Conservation (phyloP, 2,888 invertebrate genomes). For the Augochlorella aurata region DNA sequence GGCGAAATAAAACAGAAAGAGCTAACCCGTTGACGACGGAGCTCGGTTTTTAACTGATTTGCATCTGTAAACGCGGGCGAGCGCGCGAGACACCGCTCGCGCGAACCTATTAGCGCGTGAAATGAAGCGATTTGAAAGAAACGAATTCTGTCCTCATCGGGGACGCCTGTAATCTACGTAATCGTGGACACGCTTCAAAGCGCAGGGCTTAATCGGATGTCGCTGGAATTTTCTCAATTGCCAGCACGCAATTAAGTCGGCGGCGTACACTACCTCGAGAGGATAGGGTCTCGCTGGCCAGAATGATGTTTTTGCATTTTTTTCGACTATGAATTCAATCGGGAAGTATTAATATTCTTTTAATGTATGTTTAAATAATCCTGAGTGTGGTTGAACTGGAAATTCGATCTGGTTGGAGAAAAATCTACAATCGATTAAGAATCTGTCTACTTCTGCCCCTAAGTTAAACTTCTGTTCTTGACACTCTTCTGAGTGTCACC, state of each 20-base stretch:
- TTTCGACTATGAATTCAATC: too few species aligned
- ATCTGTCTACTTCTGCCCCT: too few species aligned
- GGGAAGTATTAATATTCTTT: too few species aligned
- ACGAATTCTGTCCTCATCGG: slow-evolving; percentile 45
- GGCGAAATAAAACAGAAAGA: slow-evolving; percentile 25
- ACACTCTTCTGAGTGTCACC: too few species aligned
- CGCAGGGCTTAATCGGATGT: slow-evolving; percentile 13
- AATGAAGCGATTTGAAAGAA: slow-evolving; percentile 48
- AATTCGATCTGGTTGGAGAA: too few species aligned
- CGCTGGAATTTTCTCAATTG: slow-evolving; percentile 29
- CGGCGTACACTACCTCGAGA: neutral
- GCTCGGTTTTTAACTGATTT: slow-evolving; percentile 49
- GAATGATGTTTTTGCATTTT: neutral
- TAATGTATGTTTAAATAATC: too few species aligned
- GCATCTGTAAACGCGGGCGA: slow-evolving; percentile 31
- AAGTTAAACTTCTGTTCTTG: too few species aligned
- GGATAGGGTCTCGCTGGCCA: neutral
- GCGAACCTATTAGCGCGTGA: slow-evolving; percentile 51
- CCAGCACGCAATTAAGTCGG: slow-evolving; percentile 32
- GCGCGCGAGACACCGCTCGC: slow-evolving; percentile 25
- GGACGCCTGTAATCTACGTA: slow-evolving; percentile 48
- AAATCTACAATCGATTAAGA: too few species aligned
- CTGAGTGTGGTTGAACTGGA: too few species aligned
- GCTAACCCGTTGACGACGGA: slow-evolving; percentile 26
- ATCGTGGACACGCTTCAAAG: slow-evolving; percentile 40